Conservation (phyloP, 1,140 invertebrate species). For the Araneus ventricosus region DNA sequence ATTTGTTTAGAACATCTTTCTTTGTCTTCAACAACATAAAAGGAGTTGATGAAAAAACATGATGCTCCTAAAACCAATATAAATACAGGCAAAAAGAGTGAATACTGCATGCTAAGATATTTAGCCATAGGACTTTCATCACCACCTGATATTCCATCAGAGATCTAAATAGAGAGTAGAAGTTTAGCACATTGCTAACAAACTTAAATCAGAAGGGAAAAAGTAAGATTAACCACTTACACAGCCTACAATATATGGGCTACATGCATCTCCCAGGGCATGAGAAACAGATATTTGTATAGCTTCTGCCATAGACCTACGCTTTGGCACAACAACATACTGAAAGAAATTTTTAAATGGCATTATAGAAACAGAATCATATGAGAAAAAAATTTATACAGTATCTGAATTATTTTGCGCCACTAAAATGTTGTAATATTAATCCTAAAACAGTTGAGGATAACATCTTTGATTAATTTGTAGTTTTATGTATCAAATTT, state of each 20-base stretch:
- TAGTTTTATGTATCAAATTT: too few species aligned
- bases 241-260: conserved; percentile 94
- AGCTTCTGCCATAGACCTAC: conserved; percentile 94
- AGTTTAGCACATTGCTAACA: not conserved
- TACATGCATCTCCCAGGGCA: conserved; percentile 95
- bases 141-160: conserved; percentile 78
- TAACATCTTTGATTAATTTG: too few species aligned
- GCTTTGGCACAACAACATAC: conserved; percentile 94
- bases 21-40: conserved; percentile 92
- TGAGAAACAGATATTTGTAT: conserved; percentile 97
- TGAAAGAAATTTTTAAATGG: not conserved
- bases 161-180: conserved; percentile 77
- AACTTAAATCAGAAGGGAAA: not conserved
- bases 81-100: conserved; percentile 93
- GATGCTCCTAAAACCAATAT: conserved; percentile 93
- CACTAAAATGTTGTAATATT: too few species aligned
- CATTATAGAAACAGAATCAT: too few species aligned
- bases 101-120: conserved; percentile 91
- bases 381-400: too few species aligned
- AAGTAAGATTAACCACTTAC: conserved; percentile 83
- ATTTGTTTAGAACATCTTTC: conserved; percentile 78
- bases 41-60: conserved; percentile 93
- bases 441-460: too few species aligned
- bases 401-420: too few species aligned
- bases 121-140: conserved; percentile 78